Evolutionary conservation across 1,140 invertebrate species (phyloP), one percentile per base, ranked within the genome.

Genomic region (Zaprionus taronus): DNA sequence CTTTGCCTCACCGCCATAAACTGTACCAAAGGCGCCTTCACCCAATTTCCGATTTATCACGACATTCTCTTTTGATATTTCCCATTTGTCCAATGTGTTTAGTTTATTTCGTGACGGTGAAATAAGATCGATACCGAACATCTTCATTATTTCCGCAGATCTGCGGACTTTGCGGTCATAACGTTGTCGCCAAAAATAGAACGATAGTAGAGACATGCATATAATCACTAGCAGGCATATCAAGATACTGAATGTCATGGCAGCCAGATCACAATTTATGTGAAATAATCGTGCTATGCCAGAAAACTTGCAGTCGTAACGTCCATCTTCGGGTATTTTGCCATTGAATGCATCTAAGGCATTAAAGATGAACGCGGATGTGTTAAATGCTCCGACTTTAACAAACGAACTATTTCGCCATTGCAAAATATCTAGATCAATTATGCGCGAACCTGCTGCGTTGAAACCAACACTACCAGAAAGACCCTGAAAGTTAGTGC

Each of bases 21-120:
- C 97, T 0, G 95, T 97, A 24, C 97, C 97, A 92, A 98, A 98
- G 1, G 97, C 97, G n/a, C 98, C 97, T 90, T 97, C 96, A 1
- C 97, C 97, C 0, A 98, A 93, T 86, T 96, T 96, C 20, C 97
- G 93, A 93, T 98, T 98, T n/a, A 98, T 95, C n/a, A 98, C 96
- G 3, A 98, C 96, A 56, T 95, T 94, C 74, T 98, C 96, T 47
- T 97, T 93, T 0, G 96, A 95, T 34, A 98, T 95, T 93, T 98
- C 97, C 97, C 97, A 98, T 80, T 97, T 96, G 85, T 98, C 97
- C 12, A 98, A 93, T 1, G 91, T 93, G 67, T 93, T 83, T 11
- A 94, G 93, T 78, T 93, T 93, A 58, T 93, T 93, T 0, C 93
- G 92, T 24, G 94, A 82, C 36, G 92, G 83, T 64, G 94, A 93